These are phyloP conservation scores for Murina feae DNA, from an alignment of 2,113 vertebrate genomes.

Conservation along the genomic window DNA sequence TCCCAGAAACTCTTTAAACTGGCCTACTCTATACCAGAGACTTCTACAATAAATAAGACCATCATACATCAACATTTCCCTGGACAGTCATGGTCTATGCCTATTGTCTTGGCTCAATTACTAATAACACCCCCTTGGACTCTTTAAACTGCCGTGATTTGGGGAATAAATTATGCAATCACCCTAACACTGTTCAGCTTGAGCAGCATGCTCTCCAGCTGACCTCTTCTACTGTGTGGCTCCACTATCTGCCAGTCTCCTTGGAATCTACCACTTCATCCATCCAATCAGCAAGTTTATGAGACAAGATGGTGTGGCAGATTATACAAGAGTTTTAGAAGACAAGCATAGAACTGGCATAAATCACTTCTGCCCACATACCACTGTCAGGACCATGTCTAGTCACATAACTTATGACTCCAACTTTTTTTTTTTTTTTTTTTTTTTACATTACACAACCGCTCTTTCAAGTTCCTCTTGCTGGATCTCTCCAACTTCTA, in stretches of 20 bases:
- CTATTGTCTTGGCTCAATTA: neutral
- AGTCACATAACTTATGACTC: neutral
- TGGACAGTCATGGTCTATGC: neutral
- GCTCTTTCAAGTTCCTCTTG: neutral
- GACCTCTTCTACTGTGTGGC: neutral
- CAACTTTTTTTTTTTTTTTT: neutral
- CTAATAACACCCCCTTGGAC: neutral
- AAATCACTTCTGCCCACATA: neutral
- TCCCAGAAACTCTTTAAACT: neutral
- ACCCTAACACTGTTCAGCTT: neutral
- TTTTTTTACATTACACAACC: neutral
- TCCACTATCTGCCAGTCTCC: neutral
- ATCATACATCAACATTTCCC: neutral
- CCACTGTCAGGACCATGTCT: neutral
- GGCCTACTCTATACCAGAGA: neutral
- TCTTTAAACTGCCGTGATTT: neutral
- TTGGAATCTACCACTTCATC: neutral
- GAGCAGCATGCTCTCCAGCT: neutral
- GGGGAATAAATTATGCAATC: neutral
- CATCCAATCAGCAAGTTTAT: neutral
- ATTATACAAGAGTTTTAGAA: neutral
- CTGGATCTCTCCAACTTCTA: neutral
- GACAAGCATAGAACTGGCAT: neutral
- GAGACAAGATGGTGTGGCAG: neutral
- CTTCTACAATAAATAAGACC: neutral